A percentile compares a stretch with the other conserved stretches of the same genome.
Conservation (phyloP, 2,797 vertebrate genomes). For the Nannoperca obscura region DNA sequence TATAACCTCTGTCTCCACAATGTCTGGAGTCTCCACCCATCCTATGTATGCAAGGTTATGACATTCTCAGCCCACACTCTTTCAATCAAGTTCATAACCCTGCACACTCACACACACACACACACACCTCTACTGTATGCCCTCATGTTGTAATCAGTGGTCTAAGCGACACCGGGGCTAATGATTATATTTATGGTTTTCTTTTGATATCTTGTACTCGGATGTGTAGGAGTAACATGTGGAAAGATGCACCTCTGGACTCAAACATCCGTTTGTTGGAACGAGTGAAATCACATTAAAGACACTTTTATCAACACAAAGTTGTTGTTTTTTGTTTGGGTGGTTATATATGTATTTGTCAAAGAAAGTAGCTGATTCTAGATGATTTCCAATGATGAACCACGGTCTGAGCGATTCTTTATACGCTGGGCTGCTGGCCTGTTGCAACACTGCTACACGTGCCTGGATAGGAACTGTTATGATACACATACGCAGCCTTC, state of each 20-base stretch:
- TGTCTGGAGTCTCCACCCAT: conserved; percentile 81
- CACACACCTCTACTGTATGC: conserved; percentile 32
- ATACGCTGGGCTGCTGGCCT: conserved; percentile 21
- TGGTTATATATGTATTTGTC: conserved; percentile 43
- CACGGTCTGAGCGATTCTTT: conserved; percentile 14
- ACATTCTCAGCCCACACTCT: conserved; percentile 68
- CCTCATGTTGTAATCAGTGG: conserved; percentile 58
- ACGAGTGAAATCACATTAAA: conserved; percentile 7
- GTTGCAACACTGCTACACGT: conserved; percentile 55
- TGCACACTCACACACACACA: conserved; percentile 31
- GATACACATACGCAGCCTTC: conserved; percentile 14
- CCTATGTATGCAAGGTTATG: conserved; percentile 71
- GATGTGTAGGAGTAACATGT: conserved; percentile 35
- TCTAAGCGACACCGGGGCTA: not conserved
- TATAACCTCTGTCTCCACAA: conserved; percentile 79
- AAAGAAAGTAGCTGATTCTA: conserved; percentile 49
- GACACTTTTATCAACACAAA: not conserved
- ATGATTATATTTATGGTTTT: conserved; percentile 59
- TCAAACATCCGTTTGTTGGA: not conserved
- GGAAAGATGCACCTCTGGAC: not conserved
- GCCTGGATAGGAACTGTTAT: conserved; percentile 31
- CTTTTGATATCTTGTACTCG: conserved; percentile 15
- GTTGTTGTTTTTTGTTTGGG: conserved; percentile 3
- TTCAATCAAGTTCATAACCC: conserved; percentile 59
- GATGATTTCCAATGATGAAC: conserved; percentile 71